phyloP scores from a whole-genome alignment of 2,797 vertebrate genomes.

The Mormyrops attenuatus region DNA sequence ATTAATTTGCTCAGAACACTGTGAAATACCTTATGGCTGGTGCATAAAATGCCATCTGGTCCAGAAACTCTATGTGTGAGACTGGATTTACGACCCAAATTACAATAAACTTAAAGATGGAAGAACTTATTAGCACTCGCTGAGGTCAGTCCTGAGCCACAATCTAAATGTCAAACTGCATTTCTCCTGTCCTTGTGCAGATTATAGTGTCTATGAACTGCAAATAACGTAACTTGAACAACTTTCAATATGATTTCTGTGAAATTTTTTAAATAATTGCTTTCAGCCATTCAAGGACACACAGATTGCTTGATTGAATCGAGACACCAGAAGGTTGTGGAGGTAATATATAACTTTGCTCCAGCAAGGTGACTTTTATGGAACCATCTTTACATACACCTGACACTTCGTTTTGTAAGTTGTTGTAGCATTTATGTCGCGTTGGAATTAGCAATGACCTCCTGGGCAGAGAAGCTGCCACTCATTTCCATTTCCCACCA shows the following conservation, averaged over 20 bases:
- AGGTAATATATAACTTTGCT: neutral
- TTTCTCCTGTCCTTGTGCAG: neutral
- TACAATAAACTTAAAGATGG: neutral
- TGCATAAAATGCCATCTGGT: constrained; percentile 9
- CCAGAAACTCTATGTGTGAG: neutral
- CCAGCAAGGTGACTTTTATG: neutral
- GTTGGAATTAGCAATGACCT: neutral
- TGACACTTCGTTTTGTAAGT: neutral
- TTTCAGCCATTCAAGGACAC: neutral
- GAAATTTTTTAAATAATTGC: neutral
- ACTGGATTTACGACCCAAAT: constrained; percentile 5
- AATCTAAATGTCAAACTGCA: neutral
- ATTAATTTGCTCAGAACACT: neutral
- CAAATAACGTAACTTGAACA: neutral
- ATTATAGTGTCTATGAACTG: neutral
- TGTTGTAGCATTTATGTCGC: neutral
- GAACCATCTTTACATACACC: neutral
- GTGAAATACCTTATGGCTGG: neutral
- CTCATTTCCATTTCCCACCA: neutral
- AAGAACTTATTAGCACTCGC: neutral
- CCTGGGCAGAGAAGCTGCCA: neutral
- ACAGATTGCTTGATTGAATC: neutral
- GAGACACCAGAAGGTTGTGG: neutral
- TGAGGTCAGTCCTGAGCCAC: neutral
- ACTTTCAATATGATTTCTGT: neutral